These are phyloP conservation scores for Microcaecilia unicolor DNA, from an alignment of 2,797 vertebrate genomes.

Conservation along the genomic window DNA sequence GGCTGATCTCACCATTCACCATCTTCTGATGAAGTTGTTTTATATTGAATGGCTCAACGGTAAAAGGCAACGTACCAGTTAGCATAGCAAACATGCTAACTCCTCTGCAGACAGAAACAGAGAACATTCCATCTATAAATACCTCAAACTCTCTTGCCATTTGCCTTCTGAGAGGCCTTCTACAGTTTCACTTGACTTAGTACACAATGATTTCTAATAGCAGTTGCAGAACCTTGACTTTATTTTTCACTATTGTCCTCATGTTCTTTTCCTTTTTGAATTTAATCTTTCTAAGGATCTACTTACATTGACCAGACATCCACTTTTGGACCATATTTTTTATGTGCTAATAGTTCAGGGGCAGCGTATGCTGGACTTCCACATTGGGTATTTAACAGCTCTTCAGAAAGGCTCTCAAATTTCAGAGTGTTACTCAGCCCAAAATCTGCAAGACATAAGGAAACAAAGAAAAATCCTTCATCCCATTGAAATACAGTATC, in stretches of 20 bases:
- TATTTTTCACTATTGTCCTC: too few relatives aligned
- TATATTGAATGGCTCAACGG: constrained; percentile 71
- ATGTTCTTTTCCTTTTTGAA: too few relatives aligned
- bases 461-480: too few relatives aligned
- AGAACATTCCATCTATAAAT: too few relatives aligned
- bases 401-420: constrained; percentile 61
- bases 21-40: constrained; percentile 77
- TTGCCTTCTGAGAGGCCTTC: too few relatives aligned
- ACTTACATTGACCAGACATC: constrained; percentile 80
- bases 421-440: constrained; percentile 74
- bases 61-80: constrained; percentile 68
- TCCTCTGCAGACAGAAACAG: constrained; percentile 45
- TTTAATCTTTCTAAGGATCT: too few relatives aligned
- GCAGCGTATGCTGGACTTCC: constrained; percentile 75
- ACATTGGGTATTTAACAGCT: constrained; percentile 71
- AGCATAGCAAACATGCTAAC: constrained; percentile 77
- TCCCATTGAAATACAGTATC: too few relatives aligned
- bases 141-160: too few relatives aligned
- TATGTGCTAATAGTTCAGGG: constrained; percentile 72
- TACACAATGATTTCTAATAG: too few relatives aligned
- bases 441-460: constrained; percentile 59
- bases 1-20: constrained; percentile 66
- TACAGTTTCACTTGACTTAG: too few relatives aligned
- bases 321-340: constrained; percentile 78
- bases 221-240: too few relatives aligned